Evolutionary conservation across 2,113 vertebrate species (phyloP), one percentile per base, ranked within the genome.

Genomic region (Recurvirostra avosetta): DNA sequence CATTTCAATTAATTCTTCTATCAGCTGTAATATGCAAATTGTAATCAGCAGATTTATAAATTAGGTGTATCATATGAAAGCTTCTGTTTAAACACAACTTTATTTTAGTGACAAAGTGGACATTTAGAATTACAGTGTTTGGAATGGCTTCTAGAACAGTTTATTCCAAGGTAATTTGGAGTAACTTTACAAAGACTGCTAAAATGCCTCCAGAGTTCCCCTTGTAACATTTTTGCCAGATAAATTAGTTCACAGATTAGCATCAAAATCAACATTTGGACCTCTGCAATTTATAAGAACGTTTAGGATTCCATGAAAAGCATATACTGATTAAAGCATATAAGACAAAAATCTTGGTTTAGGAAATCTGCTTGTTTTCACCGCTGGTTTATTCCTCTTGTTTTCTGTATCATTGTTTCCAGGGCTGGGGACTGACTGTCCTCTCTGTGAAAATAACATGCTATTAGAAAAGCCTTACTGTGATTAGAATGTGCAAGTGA

Each of bases 401-500:
- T 66, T 66, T 63, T 67, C 4, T 2, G 0, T 41, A 4, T 71
- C 0, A 0, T 71, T 61, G 5, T 61, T 92, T 62, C 32, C 19
- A 22, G 6, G 40, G 52, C 49, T 82, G 32, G 16, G 45, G 6
- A 52, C 23, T 66, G 45, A 49, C 32, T 38, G 65, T 82, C 36
- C 21, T 77, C 30, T 58, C 27, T 53, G 36, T 70, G 61, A 73
- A 74, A 73, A 84, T 38, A 66, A 23, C 22, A 55, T 62, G 5
- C n/a, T 68, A 1, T 43, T 78, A 74, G 38, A 66, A 77, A 41
- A 88, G 20, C 73, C 72, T 74, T 45, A 18, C 38, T 75, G 52
- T 40, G 19, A 38, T 62, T 52, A 56, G 15, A 41, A 27, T 34
- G 14, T 29, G 6, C 30, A 55, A 40, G 36, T 27, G 15, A 36